Conservation (phyloP, 2,113 vertebrate genomes). For the Laterallus jamaicensis region DNA sequence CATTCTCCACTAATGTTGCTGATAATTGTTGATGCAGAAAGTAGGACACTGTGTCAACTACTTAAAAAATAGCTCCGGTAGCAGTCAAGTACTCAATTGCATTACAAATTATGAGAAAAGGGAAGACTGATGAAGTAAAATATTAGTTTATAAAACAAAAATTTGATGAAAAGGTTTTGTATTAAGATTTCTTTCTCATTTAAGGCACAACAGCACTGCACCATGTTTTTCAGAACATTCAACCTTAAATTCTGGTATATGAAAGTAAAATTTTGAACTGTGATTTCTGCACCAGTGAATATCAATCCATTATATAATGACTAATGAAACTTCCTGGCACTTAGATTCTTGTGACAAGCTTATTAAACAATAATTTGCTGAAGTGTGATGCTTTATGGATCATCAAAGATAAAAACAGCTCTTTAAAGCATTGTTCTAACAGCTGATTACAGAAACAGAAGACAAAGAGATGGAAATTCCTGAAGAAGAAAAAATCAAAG, state of each 20-base stretch:
- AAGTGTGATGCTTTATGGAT: conserved; percentile 1
- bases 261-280: neutral
- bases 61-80: neutral
- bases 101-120: neutral
- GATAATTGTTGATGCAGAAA: neutral
- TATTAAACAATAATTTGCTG: conserved; percentile 39
- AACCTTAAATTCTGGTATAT: neutral
- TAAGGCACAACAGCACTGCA: neutral
- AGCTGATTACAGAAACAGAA: conserved; percentile 1
- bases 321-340: conserved; percentile 19
- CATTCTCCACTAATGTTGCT: fast-evolving
- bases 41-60: neutral
- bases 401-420: conserved; percentile 15
- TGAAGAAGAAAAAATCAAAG: neutral
- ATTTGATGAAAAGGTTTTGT: neutral
- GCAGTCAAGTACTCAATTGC: neutral
- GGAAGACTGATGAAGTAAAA: neutral
- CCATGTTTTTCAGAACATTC: neutral
- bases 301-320: neutral
- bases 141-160: neutral
- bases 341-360: neutral
- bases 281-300: conserved; percentile 10
- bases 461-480: neutral
- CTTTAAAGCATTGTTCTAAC: neutral
- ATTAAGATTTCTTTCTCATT: neutral